Base-by-base conservation (phyloP, 1,140 invertebrate species). In the Drosophila yakuba region DNA sequence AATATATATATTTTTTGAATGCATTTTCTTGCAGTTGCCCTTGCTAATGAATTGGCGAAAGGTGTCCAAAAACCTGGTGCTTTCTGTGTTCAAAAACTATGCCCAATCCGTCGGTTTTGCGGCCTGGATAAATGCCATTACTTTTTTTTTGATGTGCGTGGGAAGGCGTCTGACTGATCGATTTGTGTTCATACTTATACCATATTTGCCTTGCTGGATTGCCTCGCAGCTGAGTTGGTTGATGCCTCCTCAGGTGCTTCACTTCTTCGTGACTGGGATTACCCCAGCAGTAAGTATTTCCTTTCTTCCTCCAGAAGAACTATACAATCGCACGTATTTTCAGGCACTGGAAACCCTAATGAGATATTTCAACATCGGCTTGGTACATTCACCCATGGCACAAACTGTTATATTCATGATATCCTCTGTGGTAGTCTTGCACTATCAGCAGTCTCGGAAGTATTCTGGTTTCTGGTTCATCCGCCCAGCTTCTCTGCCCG, bases 381-480 rank as follows among this genome's bases (percentile, higher is more conserved):
- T 80, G 47, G 73, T 85, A 35, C 51, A 58, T 17, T 85, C 74
- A 0, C 69, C 47, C 4, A 11, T 43, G 7, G 39, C 45, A 5
- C 80, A 80, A 39, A 84, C 81, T 2, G 32, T 80, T 1, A 20
- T 84, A 0, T 85, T 84, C 10, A 85, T 85, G 82, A 2, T 74
- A 10, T 74, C 61, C 23, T 84, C 80, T 3, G 6, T 80, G 20
- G 20, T 64, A 4, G 69, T 80, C 8, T 25, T 85, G 45, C 69
- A 63, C 1, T 43, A 59, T 2, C 80, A 85, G 25, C 64, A 84
- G 39, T 4, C n/a, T 0, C 6, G 11, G 8, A 41, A 32, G 0
- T 84, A 78, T 28, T 59, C 60, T 0, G 78, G 81, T 11, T 85
- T 85, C 44, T 85, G 82, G 82, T 85, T 85, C 35, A 85, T 84